Percentiles rank a stretch among this genome's conserved stretches.
phyloP scores from a whole-genome alignment of 2,888 invertebrate species.

The Drosophila stalkeri region DNA sequence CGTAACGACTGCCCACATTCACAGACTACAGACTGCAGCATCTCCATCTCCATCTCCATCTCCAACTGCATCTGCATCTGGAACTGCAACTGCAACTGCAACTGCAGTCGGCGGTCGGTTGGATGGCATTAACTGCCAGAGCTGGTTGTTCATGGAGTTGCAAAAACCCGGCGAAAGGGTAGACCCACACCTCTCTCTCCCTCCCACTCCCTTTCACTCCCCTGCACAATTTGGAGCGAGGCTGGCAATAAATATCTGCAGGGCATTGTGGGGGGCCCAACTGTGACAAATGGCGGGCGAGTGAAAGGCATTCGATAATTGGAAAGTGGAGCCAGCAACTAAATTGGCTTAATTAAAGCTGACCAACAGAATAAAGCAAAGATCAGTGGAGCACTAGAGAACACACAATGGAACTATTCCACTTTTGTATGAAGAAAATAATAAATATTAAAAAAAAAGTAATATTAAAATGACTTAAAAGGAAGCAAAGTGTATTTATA shows the following conservation, averaged over 20 bases:
- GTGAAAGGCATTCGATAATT: conserved; percentile 65
- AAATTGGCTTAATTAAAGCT: conserved; percentile 39
- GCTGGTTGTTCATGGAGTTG: conserved; percentile 63
- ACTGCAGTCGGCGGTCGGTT: conserved; percentile 22
- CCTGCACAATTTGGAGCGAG: conserved; percentile 50
- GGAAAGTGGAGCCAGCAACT: conserved; percentile 49
- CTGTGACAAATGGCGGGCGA: conserved; percentile 69
- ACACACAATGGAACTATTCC: no score
- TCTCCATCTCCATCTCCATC: conserved; percentile 1
- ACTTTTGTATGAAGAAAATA: no score
- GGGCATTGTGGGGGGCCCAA: conserved; percentile 23
- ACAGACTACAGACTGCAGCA: conserved; percentile 11
- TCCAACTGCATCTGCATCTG: conserved; percentile 25
- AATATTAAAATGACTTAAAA: no score
- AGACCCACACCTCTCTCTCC: conserved; percentile 1
- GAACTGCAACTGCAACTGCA: conserved; percentile 33
- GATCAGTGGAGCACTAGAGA: conserved; percentile 4
- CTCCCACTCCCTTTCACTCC: conserved; percentile 28
- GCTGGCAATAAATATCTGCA: conserved; percentile 59
- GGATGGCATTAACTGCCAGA: conserved; percentile 35
- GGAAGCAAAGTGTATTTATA: background rate
- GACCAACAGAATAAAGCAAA: conserved; percentile 15
- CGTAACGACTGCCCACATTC: conserved; percentile 39
- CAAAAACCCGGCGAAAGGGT: conserved; percentile 60
- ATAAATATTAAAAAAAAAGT: no score